Conservation (phyloP, 1,140 invertebrate species). For the Drosophila nigrodunni region DNA sequence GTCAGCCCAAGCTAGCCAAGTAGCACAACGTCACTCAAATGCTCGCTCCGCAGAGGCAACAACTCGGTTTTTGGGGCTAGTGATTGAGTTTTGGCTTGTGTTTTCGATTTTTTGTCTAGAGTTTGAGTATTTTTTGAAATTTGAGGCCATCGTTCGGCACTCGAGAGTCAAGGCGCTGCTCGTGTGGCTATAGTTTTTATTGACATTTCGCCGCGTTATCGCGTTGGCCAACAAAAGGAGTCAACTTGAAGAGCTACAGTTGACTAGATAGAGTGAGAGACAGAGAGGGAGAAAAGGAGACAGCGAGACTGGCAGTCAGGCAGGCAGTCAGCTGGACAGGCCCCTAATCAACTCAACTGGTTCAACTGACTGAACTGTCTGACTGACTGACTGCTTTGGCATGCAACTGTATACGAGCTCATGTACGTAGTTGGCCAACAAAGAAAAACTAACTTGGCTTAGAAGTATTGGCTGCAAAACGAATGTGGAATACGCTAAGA, state of each 20-base stretch:
- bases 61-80: constrained; percentile 14
- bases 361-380: constrained; percentile 23
- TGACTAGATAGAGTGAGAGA: neutral
- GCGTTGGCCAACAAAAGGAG: constrained; percentile 75
- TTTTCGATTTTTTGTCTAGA: constrained; percentile 12
- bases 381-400: constrained; percentile 33
- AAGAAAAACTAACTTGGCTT: constrained; percentile 8
- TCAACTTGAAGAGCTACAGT: constrained; percentile 64
- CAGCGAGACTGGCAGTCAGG: constrained; percentile 36
- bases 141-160: constrained; percentile 61
- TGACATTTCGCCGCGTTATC: constrained; percentile 81
- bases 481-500: constrained; percentile 17
- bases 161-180: constrained; percentile 74
- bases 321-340: constrained; percentile 58
- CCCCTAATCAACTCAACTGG: constrained; percentile 79
- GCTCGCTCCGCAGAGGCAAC: constrained; percentile 53
- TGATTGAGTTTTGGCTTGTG: constrained; percentile 20
- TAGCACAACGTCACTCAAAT: constrained; percentile 81
- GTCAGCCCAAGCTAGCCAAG: constrained; percentile 48
- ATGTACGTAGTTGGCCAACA: constrained; percentile 30
- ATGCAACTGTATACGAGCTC: constrained; percentile 33
- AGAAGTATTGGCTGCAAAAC: neutral
- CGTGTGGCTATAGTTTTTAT: constrained; percentile 74
- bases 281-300: constrained; percentile 34
- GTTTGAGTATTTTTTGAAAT: constrained; percentile 64